Base-by-base conservation (phyloP, 64 coral and sea anemone genomes). In the Dendronephthya gigantea region DNA sequence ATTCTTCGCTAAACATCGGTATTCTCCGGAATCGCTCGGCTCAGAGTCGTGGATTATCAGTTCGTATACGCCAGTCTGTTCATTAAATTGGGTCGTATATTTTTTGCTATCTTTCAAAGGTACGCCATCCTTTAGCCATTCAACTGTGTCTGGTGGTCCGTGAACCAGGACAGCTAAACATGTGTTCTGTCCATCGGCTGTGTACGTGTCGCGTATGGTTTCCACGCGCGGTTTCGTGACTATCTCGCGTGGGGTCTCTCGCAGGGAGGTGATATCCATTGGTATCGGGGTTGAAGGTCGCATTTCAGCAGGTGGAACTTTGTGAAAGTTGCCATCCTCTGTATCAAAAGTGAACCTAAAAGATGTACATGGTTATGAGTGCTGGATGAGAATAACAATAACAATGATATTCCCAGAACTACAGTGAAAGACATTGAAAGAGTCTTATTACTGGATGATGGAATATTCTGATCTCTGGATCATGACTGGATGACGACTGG, bases 11-110 rank as follows among this genome's bases (percentile, higher is more conserved):
- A 79, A 29, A 79, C 72, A 79, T 79, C 72, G 72, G 72, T 79
- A 79, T 39, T 79, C 72, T 15, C 72, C 72, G 72, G 72, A 79
- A 79, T 79, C 72, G 72, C 11, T 79, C 15, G 72, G 31, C 25
- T 79, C 72, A 39, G 19, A 79, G 30, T 79, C 72, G 29, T 29
- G 72, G 36, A 79, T 79, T 34, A 39, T 79, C 9, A 79, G 72
- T 33, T 79, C 72, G 36, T 79, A 79, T 8, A 79, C 14, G 1
- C 72, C 72, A 79, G 72, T 79, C 1, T 79, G 13, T 12, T 79
- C 72, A 35, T 79, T 79, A 34, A 34, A 79, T 4, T 39, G 30
- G 30, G 36, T 79, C 32, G 34, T 79, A 39, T 79, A 35, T 79
- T 79, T 79, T 34, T 8, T 19, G 72, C 36, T 39, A 1, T 79